Evolutionary conservation across 2,113 vertebrate species (phyloP), one percentile per base, ranked within the genome.

Genomic region (Orycteropus afer): DNA sequence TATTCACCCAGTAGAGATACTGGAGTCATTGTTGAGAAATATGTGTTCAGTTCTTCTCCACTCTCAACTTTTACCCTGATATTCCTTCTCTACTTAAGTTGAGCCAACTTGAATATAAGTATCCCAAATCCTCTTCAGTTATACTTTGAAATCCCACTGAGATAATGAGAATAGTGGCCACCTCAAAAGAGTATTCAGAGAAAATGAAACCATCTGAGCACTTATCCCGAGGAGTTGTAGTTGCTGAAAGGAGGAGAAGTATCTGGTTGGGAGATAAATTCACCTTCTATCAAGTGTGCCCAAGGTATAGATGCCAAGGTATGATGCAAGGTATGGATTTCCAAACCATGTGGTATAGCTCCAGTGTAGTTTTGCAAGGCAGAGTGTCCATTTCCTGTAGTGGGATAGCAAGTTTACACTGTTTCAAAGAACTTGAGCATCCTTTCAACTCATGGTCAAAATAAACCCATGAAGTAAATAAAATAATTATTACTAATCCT

Each of bases 21-120:
- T 86, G 23, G 91, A 91, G 63, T 91, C 71, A 57, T 12, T 92
- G 83, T 91, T 59, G 89, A 94, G 91, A 95, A 97, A 90, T 93
- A 61, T 67, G 83, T 76, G 69, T 77, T 88, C 74, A 92, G 79
- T 95, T 82, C 94, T 89, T 93, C 95, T 80, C 91, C 53, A 20
- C 83, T 94, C 47, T 95, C 91, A 82, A 34, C 53, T 95, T 95
- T 92, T 51, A 89, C 74, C 82, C 55, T 92, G 49, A 71, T 63
- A 88, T 45, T 37, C 59, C 0, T 78, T 93, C 49, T 89, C 67
- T 80, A 49, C 82, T n/a, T 94, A 90, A 89, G 67, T 88, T 95
- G 74, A 90, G 37, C 86, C 84, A 92, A 73, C 53, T 49, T 88
- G 81, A 81, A 55, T 53, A 63, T 67, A 89, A 94, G 89, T 84